Base-by-base conservation (phyloP, 1,140 invertebrate genomes). In the Temnothorax nylanderi region DNA sequence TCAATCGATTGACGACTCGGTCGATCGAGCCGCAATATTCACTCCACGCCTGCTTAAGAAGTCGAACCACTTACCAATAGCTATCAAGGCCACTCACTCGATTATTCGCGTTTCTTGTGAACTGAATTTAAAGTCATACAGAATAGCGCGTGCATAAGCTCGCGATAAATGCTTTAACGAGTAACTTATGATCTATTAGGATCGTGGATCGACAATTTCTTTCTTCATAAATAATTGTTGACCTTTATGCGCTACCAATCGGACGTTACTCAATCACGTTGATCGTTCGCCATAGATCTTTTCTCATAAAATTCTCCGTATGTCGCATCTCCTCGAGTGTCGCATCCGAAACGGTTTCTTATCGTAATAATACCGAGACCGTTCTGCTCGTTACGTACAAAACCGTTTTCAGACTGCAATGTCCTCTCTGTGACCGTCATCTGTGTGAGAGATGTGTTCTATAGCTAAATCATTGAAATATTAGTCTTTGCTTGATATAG, bases 11-110 rank as follows among this genome's bases (percentile, higher is more conserved):
- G 67, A 44, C 41, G 58, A 34, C 51, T 62, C 65, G 64, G 32
- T 34, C 71, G 72, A 54, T 69, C 81, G 58, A 74, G 16, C 41
- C 78, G 78, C 11, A n/a, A 58, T 51, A 69, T 21, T 58, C n/a
- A 41, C 11, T 51, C 16, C 34, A 34, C 81, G 85, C 82, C 76
- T 90, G 89, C 85, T 90, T 87, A 41, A 44, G 64, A 47, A 67
- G n/a, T 88, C 18, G 69, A 80, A 71, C 71, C 74, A 65, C 75
- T 89, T 49, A 67, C 88, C 76, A 51, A 49, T 49, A 54, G 71
- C 64, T 92, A 93, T 93, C 93, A 94, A 94, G 93, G 94, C 88
- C 93, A 94, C 91, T 94, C 89, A 84, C 91, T 94, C 91, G 91
- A 94, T 94, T 93, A 94, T 88, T 88, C 90, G 86, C 80, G 86